Conservation (phyloP, 2,888 invertebrate species). For the Drosophila cognata region DNA sequence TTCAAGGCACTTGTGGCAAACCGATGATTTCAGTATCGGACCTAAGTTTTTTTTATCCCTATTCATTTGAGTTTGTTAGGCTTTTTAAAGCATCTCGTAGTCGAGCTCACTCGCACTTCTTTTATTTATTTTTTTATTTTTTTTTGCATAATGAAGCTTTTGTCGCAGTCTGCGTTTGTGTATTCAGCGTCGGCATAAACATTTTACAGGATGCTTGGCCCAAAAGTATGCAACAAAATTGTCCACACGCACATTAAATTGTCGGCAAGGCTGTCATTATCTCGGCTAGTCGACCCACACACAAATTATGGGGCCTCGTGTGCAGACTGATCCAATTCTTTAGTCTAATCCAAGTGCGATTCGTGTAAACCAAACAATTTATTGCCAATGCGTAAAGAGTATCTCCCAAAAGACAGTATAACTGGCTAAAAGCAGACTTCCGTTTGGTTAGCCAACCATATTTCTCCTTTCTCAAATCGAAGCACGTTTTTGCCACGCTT, state of each 20-base stretch:
- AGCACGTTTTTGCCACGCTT: constrained; percentile 25
- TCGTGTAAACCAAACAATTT: constrained; percentile 25
- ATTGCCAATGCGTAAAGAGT: constrained; percentile 36
- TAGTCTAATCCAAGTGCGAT: constrained; percentile 37
- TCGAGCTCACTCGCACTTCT: not conserved
- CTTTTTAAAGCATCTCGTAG: not conserved
- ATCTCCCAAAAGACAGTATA: constrained; percentile 24
- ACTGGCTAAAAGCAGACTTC: constrained; percentile 22
- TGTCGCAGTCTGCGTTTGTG: constrained; percentile 20
- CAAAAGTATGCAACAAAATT: constrained; percentile 64
- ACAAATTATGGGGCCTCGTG: constrained; percentile 15
- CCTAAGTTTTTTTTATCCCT: not conserved
- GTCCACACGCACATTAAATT: constrained; percentile 40
- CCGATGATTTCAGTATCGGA: not conserved
- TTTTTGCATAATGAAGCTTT: constrained; percentile 42
- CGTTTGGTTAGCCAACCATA: constrained; percentile 1
- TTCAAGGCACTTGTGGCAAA: not conserved
- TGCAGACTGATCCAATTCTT: not conserved
- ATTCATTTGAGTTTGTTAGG: not conserved
- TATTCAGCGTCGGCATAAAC: constrained; percentile 33
- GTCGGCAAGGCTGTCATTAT: constrained; percentile 45
- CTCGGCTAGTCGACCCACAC: constrained; percentile 32
- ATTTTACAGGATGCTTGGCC: constrained; percentile 24
- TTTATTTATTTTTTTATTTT: constrained; percentile 11
- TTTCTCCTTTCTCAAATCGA: constrained; percentile 20